phyloP scores from a whole-genome alignment of 2,797 vertebrate genomes.

The Pangasius mekongensis region DNA sequence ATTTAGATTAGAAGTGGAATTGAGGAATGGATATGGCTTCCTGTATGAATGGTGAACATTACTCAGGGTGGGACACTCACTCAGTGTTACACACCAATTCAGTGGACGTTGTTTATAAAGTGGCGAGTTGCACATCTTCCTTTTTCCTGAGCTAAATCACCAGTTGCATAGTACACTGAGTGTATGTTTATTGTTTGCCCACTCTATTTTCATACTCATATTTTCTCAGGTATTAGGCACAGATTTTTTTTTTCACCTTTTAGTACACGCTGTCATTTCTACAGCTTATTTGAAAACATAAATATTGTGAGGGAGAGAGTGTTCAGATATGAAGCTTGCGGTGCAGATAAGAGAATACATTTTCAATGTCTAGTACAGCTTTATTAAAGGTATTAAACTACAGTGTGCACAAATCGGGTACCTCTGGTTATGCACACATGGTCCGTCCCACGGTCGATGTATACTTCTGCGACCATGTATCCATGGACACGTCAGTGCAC shows the following conservation, averaged over 20 bases:
- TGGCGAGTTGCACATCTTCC: background rate
- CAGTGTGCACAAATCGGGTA: background rate
- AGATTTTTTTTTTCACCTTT: background rate
- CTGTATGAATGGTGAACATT: background rate
- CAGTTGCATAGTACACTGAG: background rate
- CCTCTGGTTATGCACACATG: background rate
- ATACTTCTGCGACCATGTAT: background rate
- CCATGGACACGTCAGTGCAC: background rate
- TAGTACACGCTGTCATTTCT: background rate
- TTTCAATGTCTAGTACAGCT: too few species aligned
- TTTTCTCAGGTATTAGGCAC: background rate
- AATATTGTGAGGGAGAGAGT: too few species aligned
- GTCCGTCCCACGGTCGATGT: background rate
- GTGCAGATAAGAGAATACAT: too few species aligned
- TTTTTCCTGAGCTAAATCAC: background rate
- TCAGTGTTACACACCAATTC: background rate
- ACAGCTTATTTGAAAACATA: background rate
- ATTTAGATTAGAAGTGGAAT: conserved; percentile 16
- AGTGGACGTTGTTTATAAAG: conserved; percentile 15
- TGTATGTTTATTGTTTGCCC: background rate
- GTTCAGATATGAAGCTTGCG: too few species aligned
- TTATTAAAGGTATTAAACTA: background rate
- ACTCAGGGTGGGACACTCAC: background rate
- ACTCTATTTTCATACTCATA: background rate
- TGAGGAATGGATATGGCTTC: conserved; percentile 17